Percentiles rank a stretch among this genome's conserved stretches.
Conservation (phyloP, 1,140 invertebrate species). For the Phymastichus coffea region DNA sequence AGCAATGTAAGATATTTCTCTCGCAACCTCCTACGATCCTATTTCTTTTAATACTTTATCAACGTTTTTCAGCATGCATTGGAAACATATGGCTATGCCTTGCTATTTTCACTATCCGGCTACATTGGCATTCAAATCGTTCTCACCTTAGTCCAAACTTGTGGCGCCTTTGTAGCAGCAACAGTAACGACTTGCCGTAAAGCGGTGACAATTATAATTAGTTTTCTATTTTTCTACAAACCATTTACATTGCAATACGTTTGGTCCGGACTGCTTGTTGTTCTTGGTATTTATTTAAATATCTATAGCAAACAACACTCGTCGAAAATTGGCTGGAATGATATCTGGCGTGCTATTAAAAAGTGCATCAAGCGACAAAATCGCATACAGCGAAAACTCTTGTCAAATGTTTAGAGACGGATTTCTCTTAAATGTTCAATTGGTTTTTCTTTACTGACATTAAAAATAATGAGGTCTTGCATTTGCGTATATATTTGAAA, state of each 20-base stretch:
- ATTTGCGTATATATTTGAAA: too few species aligned
- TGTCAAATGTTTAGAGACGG: conserved; percentile 43
- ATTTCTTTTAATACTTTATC: background rate
- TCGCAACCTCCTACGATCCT: background rate
- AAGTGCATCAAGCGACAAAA: conserved; percentile 38
- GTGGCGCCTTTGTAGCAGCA: conserved; percentile 88
- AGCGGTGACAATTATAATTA: conserved; percentile 88
- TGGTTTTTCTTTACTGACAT: too few species aligned
- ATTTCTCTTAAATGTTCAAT: too few species aligned
- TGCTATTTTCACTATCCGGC: conserved; percentile 84
- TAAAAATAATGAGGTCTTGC: too few species aligned
- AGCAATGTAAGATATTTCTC: conserved; percentile 61
- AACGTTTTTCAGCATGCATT: conserved; percentile 63
- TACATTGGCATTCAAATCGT: conserved; percentile 93
- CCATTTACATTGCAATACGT: conserved; percentile 91
- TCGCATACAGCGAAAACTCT: conserved; percentile 39
- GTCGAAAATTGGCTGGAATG: conserved; percentile 17
- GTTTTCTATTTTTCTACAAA: conserved; percentile 92
- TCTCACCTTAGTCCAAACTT: conserved; percentile 79
- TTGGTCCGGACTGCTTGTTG: conserved; percentile 84
- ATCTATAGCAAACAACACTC: conserved; percentile 73
- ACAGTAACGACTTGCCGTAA: conserved; percentile 88
- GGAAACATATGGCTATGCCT: conserved; percentile 81
- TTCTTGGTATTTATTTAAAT: conserved; percentile 89
- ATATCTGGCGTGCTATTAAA: conserved; percentile 31